phyloP scores from a whole-genome alignment of 64 coral and sea anemone genomes.

The Pocillopora damicornis region DNA sequence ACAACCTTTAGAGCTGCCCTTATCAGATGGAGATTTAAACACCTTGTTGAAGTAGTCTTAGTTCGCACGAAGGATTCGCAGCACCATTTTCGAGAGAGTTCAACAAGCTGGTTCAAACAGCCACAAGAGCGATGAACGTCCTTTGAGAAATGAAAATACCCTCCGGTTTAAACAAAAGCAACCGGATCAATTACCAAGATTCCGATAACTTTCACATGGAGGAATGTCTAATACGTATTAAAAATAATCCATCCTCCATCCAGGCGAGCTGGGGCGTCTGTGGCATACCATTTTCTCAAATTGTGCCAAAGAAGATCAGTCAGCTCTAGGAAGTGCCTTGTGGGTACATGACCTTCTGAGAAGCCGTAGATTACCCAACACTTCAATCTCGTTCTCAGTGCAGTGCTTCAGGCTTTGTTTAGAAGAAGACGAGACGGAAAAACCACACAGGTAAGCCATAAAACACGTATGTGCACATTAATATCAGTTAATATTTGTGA shows the following conservation, averaged over 20 bases:
- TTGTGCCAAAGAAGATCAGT: background rate
- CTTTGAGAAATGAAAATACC: background rate
- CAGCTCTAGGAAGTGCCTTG: background rate
- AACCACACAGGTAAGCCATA: background rate
- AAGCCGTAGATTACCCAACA: background rate
- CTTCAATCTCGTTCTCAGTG: background rate
- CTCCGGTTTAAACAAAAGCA: background rate
- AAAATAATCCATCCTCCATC: conserved; percentile 6
- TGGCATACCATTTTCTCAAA: conserved; percentile 18
- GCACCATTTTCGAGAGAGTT: background rate
- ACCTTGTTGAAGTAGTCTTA: conserved; percentile 2
- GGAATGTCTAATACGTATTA: conserved; percentile 44
- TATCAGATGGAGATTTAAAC: background rate
- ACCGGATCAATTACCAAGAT: background rate
- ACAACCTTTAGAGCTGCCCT: background rate
- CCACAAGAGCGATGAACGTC: background rate
- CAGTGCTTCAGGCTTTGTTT: background rate
- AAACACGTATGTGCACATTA: too few relatives aligned
- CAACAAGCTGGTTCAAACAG: background rate
- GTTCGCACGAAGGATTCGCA: background rate
- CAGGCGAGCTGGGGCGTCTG: background rate
- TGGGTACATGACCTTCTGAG: background rate
- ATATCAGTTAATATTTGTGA: too few relatives aligned
- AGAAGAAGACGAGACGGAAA: background rate
- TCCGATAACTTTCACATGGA: background rate